A percentile compares a stretch with the other conserved stretches of the same genome.
Conservation (phyloP, 2,888 invertebrate genomes). For the Vesta saturnalis region DNA sequence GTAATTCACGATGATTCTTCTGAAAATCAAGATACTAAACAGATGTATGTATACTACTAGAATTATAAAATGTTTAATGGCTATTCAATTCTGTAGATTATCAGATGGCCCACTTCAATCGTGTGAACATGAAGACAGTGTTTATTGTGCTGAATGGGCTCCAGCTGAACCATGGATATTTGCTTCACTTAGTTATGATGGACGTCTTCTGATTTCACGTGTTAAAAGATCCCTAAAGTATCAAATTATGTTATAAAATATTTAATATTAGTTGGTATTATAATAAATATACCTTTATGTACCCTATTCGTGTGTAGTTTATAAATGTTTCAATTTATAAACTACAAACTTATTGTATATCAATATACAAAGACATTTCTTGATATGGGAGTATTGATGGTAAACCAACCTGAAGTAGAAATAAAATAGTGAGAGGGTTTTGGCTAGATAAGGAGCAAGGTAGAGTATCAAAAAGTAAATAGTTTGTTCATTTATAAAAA, state of each 20-base stretch:
- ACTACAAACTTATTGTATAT: no score
- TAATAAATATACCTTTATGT: no score
- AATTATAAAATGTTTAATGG: conserved; percentile 6
- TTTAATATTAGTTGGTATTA: no score
- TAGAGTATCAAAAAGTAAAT: no score
- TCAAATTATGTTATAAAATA: conserved; percentile 83
- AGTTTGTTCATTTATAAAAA: no score
- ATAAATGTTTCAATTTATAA: no score
- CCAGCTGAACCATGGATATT: conserved; percentile 98
- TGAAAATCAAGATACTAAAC: conserved; percentile 63
- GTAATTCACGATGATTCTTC: conserved; percentile 61
- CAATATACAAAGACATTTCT: no score
- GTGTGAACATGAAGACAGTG: conserved; percentile 98
- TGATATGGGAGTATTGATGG: no score
- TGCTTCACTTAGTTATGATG: conserved; percentile 98
- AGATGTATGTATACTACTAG: conserved; percentile 58
- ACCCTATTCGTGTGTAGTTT: no score
- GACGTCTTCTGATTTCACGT: conserved; percentile 89
- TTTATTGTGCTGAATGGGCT: conserved; percentile 98
- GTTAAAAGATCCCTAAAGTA: conserved; percentile 96
- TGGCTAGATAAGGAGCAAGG: no score
- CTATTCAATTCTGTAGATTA: conserved; percentile 62
- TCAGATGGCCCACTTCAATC: conserved; percentile 91
- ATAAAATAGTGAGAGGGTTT: no score
- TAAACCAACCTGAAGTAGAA: no score